Evolutionary conservation across 2,888 invertebrate genomes (phyloP), one percentile per base, ranked within the genome.

Genomic region (Augiades crinisus): DNA sequence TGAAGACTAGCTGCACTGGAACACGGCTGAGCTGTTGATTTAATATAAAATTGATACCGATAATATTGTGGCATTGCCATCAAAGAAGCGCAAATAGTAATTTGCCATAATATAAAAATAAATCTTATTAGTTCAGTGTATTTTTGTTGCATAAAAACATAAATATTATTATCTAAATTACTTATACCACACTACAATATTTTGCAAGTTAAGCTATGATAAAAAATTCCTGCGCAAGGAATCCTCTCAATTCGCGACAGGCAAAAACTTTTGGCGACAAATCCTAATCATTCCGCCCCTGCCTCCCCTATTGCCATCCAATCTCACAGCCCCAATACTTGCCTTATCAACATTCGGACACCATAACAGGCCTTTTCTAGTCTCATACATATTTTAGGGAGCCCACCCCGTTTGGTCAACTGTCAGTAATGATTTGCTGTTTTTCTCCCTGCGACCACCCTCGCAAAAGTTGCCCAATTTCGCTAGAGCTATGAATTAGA

Each of bases 271-370:
- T 67, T 68, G 60, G 70, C 73, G 68, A 82, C 81, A 78, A 80
- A 81, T 83, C 78, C 80, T 77, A 80, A 85, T 81, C 77, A 74
- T 69, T 60, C 64, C 73, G 65, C 72, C 71, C 74, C 67, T 56
- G 53, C 58, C 60, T 68, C 72, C 75, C 76, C 72, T 67, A 79
- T 78, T 74, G 75, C 72, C 72, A 78, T 72, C 80, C 80, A 80
- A 83, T 81, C 81, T 82, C 73, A 61, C 69, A 60, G 68, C 79
- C 78, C 84, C 81, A 72, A 79, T 75, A 75, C 83, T 82, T 81
- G 84, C 86, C 89, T 89, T 89, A 89, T 89, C 89, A 87, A 79
- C 86, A 87, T 89, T 89, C 89, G 89, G 89, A 89, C 89, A 89
- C 87, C 88, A 88, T 87, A 88, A 87, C 88, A 83, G 81, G 81